These are phyloP conservation scores for Cydia amplana DNA, from an alignment of 1,140 invertebrate genomes.

Conservation along the genomic window DNA sequence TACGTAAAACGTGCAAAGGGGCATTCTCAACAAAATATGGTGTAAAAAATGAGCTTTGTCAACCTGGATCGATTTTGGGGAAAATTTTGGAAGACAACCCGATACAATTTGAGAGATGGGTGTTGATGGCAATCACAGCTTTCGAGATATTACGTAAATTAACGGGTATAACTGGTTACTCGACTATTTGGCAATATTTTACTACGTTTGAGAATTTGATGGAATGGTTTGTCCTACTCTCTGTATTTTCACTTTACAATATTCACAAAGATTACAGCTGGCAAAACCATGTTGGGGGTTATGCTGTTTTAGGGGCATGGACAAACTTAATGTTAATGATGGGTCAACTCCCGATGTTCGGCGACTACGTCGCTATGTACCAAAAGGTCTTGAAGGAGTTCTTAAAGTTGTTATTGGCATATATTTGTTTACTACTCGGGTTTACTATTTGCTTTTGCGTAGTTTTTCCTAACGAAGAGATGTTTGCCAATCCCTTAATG, in stretches of 20 bases:
- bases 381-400: conserved; percentile 84
- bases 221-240: conserved; percentile 81
- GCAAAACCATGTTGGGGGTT: conserved; percentile 84
- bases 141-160: conserved; percentile 81
- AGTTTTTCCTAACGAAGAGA: conserved; percentile 82
- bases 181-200: conserved; percentile 81
- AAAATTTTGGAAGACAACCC: conserved; percentile 76
- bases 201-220: conserved; percentile 82
- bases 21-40: conserved; percentile 70
- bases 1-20: conserved; percentile 74
- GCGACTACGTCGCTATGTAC: conserved; percentile 85
- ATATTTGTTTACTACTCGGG: conserved; percentile 82
- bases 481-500: conserved; percentile 81
- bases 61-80: conserved; percentile 73
- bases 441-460: conserved; percentile 85
- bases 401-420: conserved; percentile 82
- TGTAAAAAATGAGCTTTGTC: conserved; percentile 75
- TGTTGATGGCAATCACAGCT: conserved; percentile 77
- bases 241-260: conserved; percentile 79
- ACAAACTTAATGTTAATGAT: conserved; percentile 84
- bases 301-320: conserved; percentile 83
- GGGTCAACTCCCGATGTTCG: conserved; percentile 83
- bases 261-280: conserved; percentile 78
- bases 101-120: conserved; percentile 81
- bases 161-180: conserved; percentile 81